Percentiles rank a stretch among this genome's conserved stretches.
phyloP scores from a whole-genome alignment of 2,113 vertebrate genomes.

The Phrynosoma blainvillii region DNA sequence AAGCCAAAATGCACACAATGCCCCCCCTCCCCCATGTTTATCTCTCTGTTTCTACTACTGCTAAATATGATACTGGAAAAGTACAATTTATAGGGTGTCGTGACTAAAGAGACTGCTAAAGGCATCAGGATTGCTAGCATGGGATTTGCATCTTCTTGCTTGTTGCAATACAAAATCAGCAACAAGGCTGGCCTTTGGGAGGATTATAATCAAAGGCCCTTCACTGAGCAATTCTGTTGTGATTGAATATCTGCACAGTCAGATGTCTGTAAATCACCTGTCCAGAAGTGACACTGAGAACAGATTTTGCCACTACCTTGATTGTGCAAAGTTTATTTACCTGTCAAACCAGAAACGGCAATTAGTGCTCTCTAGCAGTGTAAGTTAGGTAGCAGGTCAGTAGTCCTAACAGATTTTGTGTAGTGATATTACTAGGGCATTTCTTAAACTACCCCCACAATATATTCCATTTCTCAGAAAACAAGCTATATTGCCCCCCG shows the following conservation, averaged over 20 bases:
- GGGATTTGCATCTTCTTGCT: neutral
- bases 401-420: neutral
- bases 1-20: neutral
- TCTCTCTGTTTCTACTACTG: neutral
- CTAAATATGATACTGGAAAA: neutral
- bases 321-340: neutral
- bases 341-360: neutral
- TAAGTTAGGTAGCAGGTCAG: neutral
- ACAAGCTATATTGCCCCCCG: neutral
- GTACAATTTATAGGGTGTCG: neutral
- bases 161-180: neutral
- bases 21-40: neutral
- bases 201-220: neutral
- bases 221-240: neutral
- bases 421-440: neutral
- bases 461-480: neutral
- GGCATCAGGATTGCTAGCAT: neutral
- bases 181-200: neutral
- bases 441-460: neutral
- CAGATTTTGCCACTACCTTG: neutral
- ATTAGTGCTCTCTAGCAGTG: neutral
- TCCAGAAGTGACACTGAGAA: neutral
- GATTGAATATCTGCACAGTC: neutral
- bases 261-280: slow-evolving; percentile 4
- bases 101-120: neutral